Percentiles rank a stretch among this genome's conserved stretches.
Conservation (phyloP, 37 sponge, comb jelly and placozoan genomes). For the Corticium candelabrum region DNA sequence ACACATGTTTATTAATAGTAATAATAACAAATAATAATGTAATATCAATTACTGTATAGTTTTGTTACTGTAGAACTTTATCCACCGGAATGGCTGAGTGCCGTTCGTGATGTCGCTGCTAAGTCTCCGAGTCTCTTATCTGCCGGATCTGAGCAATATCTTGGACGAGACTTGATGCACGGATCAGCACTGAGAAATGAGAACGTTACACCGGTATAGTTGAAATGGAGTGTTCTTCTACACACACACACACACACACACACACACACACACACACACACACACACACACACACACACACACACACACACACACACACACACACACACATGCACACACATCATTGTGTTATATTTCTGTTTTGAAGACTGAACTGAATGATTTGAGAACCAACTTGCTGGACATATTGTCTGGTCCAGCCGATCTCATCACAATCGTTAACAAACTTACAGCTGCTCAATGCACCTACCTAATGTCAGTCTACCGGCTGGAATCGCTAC, state of each 20-base stretch:
- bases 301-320: too few relatives aligned
- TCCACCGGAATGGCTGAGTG: slow-evolving; percentile 49
- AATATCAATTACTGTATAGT: neutral
- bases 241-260: too few relatives aligned
- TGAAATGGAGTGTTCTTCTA: slow-evolving; percentile 8
- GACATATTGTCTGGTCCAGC: slow-evolving; percentile 35
- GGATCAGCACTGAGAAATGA: slow-evolving; percentile 51
- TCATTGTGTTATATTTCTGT: slow-evolving; percentile 1
- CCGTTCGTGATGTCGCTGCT: slow-evolving; percentile 43
- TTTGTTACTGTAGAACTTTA: slow-evolving; percentile 26
- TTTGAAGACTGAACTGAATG: slow-evolving; percentile 48
- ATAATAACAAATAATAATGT: too few relatives aligned
- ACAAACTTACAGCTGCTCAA: slow-evolving; percentile 50
- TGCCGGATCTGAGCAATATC: slow-evolving; percentile 51
- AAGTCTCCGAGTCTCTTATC: slow-evolving; percentile 72
- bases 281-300: too few relatives aligned
- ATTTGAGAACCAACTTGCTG: slow-evolving; percentile 40
- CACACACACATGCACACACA: neutral
- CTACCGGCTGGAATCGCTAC: slow-evolving; percentile 58
- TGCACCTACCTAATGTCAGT: slow-evolving; percentile 69
- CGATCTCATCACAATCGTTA: slow-evolving; percentile 41
- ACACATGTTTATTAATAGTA: too few relatives aligned
- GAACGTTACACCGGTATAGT: slow-evolving; percentile 35
- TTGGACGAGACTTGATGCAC: slow-evolving; percentile 59
- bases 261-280: too few relatives aligned